These are phyloP conservation scores for Tenrec ecaudatus DNA, from an alignment of 2,113 vertebrate species.

Conservation along the genomic window DNA sequence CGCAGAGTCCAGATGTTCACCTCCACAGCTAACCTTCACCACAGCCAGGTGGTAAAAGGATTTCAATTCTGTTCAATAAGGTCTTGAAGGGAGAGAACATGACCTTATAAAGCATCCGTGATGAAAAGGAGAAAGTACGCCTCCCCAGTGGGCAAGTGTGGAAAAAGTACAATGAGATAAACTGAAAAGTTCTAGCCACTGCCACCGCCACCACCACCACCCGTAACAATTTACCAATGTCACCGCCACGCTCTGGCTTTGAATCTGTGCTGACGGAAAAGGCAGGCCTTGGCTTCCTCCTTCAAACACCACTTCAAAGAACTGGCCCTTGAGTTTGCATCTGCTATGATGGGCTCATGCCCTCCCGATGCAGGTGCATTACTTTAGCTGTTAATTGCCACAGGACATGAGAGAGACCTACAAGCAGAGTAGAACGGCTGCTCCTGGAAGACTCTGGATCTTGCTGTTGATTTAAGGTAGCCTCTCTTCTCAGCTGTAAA, in stretches of 20 bases:
- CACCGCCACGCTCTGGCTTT: background rate
- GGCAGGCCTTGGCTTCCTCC: background rate
- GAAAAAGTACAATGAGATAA: background rate
- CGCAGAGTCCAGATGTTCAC: background rate
- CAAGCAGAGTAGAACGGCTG: background rate
- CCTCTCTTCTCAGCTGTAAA: background rate
- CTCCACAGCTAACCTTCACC: background rate
- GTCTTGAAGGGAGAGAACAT: constrained; percentile 8
- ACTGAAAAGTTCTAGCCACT: background rate
- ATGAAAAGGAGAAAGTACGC: background rate
- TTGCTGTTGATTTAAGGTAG: background rate
- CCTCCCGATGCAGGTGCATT: constrained; percentile 15
- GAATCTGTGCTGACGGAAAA: background rate
- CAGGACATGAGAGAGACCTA: background rate
- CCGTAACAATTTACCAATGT: background rate
- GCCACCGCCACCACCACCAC: background rate
- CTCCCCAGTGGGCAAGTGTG: background rate
- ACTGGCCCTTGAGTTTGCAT: background rate
- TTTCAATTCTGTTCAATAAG: background rate
- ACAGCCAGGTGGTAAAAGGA: background rate
- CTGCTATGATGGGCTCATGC: background rate
- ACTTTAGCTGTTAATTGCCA: background rate
- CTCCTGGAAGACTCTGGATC: background rate
- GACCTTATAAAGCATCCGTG: background rate
- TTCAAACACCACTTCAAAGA: constrained; percentile 41